These are phyloP conservation scores for Anthonomus grandis DNA, from an alignment of 1,140 invertebrate species.

Conservation along the genomic window DNA sequence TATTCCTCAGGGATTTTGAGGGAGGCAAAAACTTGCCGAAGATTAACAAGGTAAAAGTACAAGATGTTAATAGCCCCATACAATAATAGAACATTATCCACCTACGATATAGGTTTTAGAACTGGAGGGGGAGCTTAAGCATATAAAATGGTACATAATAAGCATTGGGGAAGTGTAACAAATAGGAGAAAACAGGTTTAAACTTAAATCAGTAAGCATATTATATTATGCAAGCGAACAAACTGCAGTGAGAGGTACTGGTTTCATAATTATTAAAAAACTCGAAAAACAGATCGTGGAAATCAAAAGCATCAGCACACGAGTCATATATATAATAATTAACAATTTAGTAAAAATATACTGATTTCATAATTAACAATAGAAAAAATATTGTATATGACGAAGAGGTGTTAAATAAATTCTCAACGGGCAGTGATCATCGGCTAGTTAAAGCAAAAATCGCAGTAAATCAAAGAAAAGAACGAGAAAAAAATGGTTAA, in stretches of 20 bases:
- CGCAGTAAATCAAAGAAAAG: too few species aligned
- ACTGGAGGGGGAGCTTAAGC: too few species aligned
- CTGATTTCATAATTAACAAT: too few species aligned
- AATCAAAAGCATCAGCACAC: not conserved
- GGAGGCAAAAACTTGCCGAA: not conserved
- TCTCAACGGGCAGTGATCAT: too few species aligned
- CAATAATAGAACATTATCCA: too few species aligned
- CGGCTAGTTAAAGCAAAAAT: too few species aligned
- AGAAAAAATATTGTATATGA: too few species aligned
- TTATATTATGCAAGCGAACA: not conserved
- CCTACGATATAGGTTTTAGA: too few species aligned
- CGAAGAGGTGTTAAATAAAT: too few species aligned
- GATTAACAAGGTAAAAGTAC: not conserved
- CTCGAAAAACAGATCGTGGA: not conserved
- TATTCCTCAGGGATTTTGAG: not conserved
- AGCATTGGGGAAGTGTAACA: not conserved
- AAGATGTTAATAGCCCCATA: not conserved
- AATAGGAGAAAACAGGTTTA: not conserved
- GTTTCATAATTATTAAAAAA: not conserved
- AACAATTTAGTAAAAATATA: too few species aligned
- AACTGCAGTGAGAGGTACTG: not conserved
- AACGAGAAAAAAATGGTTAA: too few species aligned
- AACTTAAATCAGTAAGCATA: not conserved
- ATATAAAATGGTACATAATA: not conserved
- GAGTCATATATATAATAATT: not conserved